phyloP scores from a whole-genome alignment of 2,888 invertebrate species.

The Pachycephus smyrnensis region DNA sequence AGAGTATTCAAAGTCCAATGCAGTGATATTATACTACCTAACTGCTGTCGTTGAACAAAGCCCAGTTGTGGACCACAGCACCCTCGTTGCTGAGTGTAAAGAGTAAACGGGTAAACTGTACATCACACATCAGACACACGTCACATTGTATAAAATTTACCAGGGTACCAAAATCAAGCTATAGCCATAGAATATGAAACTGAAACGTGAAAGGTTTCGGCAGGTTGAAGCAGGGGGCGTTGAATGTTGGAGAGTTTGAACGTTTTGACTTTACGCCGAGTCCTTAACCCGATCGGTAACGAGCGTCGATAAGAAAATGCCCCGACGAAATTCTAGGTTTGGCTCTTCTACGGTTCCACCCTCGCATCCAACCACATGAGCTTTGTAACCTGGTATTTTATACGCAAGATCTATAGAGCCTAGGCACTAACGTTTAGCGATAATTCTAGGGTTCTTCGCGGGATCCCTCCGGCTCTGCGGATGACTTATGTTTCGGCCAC shows the following conservation, averaged over 20 bases:
- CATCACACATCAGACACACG: neutral
- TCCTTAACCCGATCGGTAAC: neutral
- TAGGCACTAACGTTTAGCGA: conserved; percentile 67
- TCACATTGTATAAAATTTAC: neutral
- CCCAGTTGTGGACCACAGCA: neutral
- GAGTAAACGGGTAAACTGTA: neutral
- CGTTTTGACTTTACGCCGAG: neutral
- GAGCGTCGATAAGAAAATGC: conserved; percentile 21
- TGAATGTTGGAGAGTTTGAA: neutral
- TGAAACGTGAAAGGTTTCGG: neutral
- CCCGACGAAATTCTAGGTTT: conserved; percentile 40
- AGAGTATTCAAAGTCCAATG: conserved; percentile 51
- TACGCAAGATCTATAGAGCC: conserved; percentile 66
- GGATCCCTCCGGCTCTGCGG: conserved; percentile 50
- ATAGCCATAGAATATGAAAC: neutral
- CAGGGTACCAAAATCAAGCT: neutral
- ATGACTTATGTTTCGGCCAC: conserved; percentile 58
- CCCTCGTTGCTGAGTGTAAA: neutral
- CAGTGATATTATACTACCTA: conserved; percentile 48
- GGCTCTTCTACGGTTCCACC: conserved; percentile 43
- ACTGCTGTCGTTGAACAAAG: conserved; percentile 55
- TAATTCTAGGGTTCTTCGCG: conserved; percentile 63
- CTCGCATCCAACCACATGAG: conserved; percentile 46
- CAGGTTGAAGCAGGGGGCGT: neutral
- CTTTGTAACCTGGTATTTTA: conserved; percentile 64